These are phyloP conservation scores for Beroe ovata DNA, from an alignment of 37 sponge, comb jelly and placozoan species.

Conservation along the genomic window DNA sequence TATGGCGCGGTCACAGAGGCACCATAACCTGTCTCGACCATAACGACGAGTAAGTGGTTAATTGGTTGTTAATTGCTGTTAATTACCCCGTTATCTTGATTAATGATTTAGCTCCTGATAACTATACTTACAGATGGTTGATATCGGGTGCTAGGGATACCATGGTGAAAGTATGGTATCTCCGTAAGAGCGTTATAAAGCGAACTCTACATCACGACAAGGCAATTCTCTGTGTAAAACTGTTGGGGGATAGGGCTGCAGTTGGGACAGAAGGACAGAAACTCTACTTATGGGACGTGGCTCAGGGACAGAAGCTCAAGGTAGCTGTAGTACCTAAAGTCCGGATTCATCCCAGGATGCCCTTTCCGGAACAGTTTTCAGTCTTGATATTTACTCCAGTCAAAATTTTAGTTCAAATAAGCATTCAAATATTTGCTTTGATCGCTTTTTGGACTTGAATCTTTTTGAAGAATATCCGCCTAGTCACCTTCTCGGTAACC, in stretches of 20 bases:
- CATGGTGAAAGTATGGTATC: slow-evolving; percentile 61
- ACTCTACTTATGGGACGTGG: slow-evolving; percentile 38
- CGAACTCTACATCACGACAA: slow-evolving; percentile 18
- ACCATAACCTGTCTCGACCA: slow-evolving; percentile 69
- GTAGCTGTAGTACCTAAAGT: too few species aligned
- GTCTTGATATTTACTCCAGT: too few species aligned
- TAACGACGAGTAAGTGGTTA: slow-evolving; percentile 26
- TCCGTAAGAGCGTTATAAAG: slow-evolving; percentile 12
- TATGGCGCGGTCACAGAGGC: slow-evolving; percentile 68
- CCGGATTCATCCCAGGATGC: too few species aligned
- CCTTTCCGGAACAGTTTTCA: too few species aligned
- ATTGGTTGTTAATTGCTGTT: neutral
- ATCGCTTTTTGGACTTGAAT: too few species aligned
- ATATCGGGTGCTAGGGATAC: slow-evolving; percentile 56
- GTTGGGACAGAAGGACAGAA: slow-evolving; percentile 36
- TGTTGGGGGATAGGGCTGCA: slow-evolving; percentile 36
- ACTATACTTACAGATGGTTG: neutral
- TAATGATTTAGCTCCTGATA: neutral
- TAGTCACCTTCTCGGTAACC: too few species aligned
- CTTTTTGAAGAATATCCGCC: too few species aligned
- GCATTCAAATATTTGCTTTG: too few species aligned
- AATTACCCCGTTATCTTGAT: neutral
- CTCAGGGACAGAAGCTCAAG: neutral
- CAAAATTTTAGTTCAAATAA: too few species aligned
- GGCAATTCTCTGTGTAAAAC: neutral